These are phyloP conservation scores for Synergus japonicus DNA, from an alignment of 2,888 invertebrate species.

Conservation along the genomic window DNA sequence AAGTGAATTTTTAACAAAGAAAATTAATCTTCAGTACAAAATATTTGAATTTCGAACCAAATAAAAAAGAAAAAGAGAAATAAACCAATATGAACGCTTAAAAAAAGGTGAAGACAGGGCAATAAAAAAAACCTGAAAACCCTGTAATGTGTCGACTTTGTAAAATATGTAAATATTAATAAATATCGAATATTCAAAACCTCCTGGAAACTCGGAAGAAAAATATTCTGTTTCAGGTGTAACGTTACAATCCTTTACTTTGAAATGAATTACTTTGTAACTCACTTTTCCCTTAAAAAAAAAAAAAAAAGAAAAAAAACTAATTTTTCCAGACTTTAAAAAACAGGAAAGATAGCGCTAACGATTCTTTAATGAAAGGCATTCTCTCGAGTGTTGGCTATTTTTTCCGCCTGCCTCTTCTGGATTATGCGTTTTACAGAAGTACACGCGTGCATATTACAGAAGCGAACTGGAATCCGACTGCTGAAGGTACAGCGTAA, in stretches of 20 bases:
- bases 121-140: too few species aligned
- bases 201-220: background rate
- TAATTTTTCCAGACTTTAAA: background rate
- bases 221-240: background rate
- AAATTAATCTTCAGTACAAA: too few species aligned
- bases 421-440: slow-evolving; percentile 26
- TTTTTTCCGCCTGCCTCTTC: slow-evolving; percentile 13
- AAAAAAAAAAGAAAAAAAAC: too few species aligned
- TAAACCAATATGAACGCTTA: background rate
- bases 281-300: background rate
- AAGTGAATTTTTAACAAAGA: too few species aligned
- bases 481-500: slow-evolving; percentile 42
- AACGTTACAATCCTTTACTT: background rate
- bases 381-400: slow-evolving; percentile 2
- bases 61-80: background rate
- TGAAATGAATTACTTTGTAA: background rate
- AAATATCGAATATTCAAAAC: background rate
- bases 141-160: too few species aligned
- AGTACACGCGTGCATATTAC: slow-evolving; percentile 42
- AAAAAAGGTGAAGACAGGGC: too few species aligned
- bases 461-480: slow-evolving; percentile 46
- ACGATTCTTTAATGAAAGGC: slow-evolving; percentile 74
- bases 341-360: slow-evolving; percentile 65
- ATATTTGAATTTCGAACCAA: too few species aligned
- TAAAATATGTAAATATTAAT: too few species aligned